phyloP scores from a whole-genome alignment of 2,113 vertebrate species.

The Scopus umbretta region DNA sequence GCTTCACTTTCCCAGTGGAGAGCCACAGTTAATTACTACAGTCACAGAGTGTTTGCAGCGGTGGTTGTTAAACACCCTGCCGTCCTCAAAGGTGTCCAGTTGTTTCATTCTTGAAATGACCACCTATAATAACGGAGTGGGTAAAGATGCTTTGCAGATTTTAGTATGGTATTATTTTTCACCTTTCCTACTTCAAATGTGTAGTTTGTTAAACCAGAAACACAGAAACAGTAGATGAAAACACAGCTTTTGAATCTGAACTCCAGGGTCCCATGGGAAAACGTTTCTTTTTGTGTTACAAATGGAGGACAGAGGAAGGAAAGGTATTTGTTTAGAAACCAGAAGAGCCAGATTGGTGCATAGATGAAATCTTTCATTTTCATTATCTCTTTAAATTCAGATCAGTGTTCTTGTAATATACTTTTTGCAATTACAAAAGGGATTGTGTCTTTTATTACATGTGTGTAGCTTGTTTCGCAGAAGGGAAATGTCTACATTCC shows the following conservation, averaged over 20 bases:
- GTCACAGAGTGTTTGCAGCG: not conserved
- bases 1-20: conserved; percentile 8
- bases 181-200: not conserved
- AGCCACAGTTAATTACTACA: conserved; percentile 42
- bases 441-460: not conserved
- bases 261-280: not conserved
- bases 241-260: conserved; percentile 4
- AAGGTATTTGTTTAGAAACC: conserved; percentile 8
- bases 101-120: not conserved
- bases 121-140: not conserved
- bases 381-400: not conserved
- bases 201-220: not conserved
- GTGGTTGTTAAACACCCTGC: not conserved
- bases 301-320: not conserved
- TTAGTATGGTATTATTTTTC: not conserved
- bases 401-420: not conserved
- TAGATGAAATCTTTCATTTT: not conserved
- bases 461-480: not conserved
- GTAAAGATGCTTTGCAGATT: not conserved
- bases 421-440: not conserved
- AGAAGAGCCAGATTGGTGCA: not conserved
- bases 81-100: not conserved
- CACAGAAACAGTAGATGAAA: not conserved
- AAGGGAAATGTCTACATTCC: not conserved
- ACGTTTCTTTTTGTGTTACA: not conserved